A percentile compares a stretch with the other conserved stretches of the same genome.
phyloP scores from a whole-genome alignment of 2,888 invertebrate species.

The Heteropelma amictum region DNA sequence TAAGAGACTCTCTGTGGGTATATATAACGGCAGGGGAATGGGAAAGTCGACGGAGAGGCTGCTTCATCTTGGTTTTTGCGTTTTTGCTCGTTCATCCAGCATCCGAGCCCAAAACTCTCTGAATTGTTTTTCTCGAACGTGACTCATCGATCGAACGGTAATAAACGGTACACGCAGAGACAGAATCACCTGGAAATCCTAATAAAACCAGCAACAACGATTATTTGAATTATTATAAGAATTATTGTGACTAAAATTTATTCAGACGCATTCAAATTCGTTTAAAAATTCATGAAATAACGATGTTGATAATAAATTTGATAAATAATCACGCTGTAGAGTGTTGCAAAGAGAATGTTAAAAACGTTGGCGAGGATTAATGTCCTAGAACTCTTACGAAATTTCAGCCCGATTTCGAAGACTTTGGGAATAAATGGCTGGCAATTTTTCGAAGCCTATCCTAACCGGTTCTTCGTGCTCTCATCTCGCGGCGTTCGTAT shows the following conservation, averaged over 20 bases:
- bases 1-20: no score
- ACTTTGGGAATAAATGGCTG: not conserved
- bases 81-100: not conserved
- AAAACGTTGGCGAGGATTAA: no score
- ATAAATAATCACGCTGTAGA: no score
- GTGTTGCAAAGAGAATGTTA: no score
- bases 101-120: not conserved
- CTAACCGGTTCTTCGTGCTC: slow-evolving; percentile 23
- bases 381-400: no score
- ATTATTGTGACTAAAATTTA: no score
- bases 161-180: not conserved
- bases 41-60: not conserved
- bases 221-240: not conserved
- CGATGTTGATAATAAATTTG: no score
- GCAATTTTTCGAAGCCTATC: slow-evolving; percentile 15
- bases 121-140: slow-evolving; percentile 63
- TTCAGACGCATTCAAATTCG: no score
- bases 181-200: not conserved
- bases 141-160: slow-evolving; percentile 62
- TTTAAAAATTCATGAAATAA: no score
- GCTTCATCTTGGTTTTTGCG: not conserved
- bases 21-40: no score
- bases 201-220: not conserved
- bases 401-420: no score
- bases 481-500: slow-evolving; percentile 3